Conservation (phyloP, 2,888 invertebrate species). For the Gandaritis pyraliata region DNA sequence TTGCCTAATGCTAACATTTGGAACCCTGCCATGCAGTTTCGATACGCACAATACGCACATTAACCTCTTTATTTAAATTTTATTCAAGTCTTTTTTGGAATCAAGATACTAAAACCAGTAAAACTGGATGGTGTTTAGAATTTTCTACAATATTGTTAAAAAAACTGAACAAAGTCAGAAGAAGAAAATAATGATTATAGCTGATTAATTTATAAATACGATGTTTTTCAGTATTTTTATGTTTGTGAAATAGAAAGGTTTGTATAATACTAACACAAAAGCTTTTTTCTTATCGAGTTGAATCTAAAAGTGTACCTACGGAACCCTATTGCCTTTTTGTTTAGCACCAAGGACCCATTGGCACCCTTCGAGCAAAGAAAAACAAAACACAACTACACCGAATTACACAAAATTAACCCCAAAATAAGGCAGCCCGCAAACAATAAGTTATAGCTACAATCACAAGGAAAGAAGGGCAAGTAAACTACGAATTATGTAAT, state of each 20-base stretch:
- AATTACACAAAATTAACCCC: constrained; percentile 3
- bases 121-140: constrained; percentile 14
- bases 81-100: constrained; percentile 13
- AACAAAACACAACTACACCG: not conserved
- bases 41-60: constrained; percentile 1
- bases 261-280: no score
- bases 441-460: constrained; percentile 23
- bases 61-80: constrained; percentile 12
- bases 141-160: constrained; percentile 5
- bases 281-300: no score
- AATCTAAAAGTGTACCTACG: no score
- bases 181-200: no score
- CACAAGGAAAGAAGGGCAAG: constrained; percentile 41
- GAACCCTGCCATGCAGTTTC: not conserved
- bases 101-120: not conserved
- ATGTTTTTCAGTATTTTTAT: no score
- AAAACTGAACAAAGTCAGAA: no score
- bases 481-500: constrained; percentile 57
- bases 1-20: not conserved
- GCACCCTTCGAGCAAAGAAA: not conserved
- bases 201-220: no score
- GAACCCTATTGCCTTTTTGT: no score
- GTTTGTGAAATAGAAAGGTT: no score
- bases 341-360: not conserved
- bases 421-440: constrained; percentile 10